Evolutionary conservation across 2,113 vertebrate species (phyloP).

Genomic region (Euleptes europaea): DNA sequence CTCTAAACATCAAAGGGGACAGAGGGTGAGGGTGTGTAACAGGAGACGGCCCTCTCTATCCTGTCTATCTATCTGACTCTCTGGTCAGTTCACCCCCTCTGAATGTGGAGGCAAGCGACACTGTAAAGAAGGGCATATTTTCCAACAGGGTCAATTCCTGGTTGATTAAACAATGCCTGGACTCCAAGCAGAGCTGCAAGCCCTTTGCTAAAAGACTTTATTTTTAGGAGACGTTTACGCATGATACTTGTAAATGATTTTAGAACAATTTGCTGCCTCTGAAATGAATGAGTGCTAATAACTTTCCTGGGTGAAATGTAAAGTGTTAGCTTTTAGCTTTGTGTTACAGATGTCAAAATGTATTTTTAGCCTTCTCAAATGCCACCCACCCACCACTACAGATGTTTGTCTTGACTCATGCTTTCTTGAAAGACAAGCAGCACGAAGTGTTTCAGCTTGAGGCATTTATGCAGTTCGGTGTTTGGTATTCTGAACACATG

Average conservation of each 20-base stretch:
- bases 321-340: constrained; percentile 19
- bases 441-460: constrained; percentile 14
- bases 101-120: no score
- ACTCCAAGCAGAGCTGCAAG: constrained; percentile 8
- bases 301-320: constrained; percentile 12
- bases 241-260: constrained; percentile 14
- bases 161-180: neutral
- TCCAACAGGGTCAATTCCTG: no score
- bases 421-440: constrained; percentile 43
- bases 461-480: constrained; percentile 4
- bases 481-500: neutral
- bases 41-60: no score
- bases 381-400: constrained; percentile 43
- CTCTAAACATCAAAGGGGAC: no score
- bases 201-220: neutral
- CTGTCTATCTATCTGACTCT: no score
- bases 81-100: no score
- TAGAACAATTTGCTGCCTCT: constrained; percentile 21
- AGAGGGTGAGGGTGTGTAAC: no score
- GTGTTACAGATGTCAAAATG: constrained; percentile 36
- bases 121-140: no score
- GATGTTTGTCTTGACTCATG: constrained; percentile 42
- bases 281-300: constrained; percentile 14
- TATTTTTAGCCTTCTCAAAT: constrained; percentile 51
- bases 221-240: neutral